phyloP scores from a whole-genome alignment of 2,888 invertebrate genomes.

The Steinernema hermaphroditum region DNA sequence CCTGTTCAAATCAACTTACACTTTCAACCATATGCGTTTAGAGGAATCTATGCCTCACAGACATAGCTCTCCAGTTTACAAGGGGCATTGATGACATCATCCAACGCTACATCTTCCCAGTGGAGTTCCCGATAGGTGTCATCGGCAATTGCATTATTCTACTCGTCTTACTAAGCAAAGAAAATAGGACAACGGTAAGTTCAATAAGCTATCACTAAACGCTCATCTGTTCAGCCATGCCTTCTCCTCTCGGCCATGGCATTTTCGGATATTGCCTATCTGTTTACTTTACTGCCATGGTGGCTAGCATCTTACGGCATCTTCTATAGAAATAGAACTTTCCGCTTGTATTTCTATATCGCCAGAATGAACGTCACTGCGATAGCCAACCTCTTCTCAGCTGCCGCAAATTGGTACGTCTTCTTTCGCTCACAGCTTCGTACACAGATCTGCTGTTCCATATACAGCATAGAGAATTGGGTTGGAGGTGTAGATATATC shows the following conservation, averaged over 20 bases:
- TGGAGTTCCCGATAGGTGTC: constrained; percentile 57
- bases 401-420: constrained; percentile 47
- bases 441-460: too few species aligned
- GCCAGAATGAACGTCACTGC: not conserved
- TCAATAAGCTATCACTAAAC: too few species aligned
- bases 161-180: constrained; percentile 52
- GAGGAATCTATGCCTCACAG: too few species aligned
- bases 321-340: constrained; percentile 44
- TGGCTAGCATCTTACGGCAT: constrained; percentile 46
- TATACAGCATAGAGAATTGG: too few species aligned
- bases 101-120: constrained; percentile 54
- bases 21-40: too few species aligned
- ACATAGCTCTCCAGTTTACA: constrained; percentile 35
- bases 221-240: constrained; percentile 59
- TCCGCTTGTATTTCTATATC: constrained; percentile 38
- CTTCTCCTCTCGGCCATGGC: constrained; percentile 60
- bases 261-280: constrained; percentile 54
- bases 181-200: constrained; percentile 59
- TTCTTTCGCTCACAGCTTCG: not conserved
- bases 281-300: constrained; percentile 47
- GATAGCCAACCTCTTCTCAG: constrained; percentile 47
- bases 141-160: constrained; percentile 58
- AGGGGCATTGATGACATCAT: constrained; percentile 38
- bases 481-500: too few species aligned
- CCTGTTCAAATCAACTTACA: too few species aligned